A percentile compares a stretch with the other conserved stretches of the same genome.
phyloP scores from a whole-genome alignment of 2,113 vertebrate genomes.

The Prolemur simus region DNA sequence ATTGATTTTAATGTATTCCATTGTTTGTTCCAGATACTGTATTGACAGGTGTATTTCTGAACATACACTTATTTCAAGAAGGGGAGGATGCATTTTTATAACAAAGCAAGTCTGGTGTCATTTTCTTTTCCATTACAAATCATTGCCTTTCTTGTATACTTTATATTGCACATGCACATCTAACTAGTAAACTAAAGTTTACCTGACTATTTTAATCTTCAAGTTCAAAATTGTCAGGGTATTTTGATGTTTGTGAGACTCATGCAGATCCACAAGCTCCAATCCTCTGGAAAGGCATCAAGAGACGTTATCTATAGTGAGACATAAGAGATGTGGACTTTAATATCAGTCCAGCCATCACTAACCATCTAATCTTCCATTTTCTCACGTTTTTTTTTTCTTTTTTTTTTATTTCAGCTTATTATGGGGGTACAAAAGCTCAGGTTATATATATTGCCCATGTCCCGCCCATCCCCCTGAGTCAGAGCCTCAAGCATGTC shows the following conservation, averaged over 20 bases:
- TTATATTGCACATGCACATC: neutral
- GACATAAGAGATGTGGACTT: neutral
- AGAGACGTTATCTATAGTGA: neutral
- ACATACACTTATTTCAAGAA: neutral
- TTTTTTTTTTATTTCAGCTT: too few species aligned
- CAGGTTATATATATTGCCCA: too few species aligned
- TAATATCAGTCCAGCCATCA: neutral
- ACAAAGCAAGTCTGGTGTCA: neutral
- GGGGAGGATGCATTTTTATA: neutral
- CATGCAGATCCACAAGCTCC: neutral
- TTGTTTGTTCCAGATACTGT: neutral
- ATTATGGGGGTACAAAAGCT: too few species aligned
- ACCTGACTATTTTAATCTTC: neutral
- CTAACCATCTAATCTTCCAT: neutral
- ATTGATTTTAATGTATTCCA: neutral
- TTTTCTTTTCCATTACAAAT: neutral
- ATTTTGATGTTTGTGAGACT: slow-evolving; percentile 15
- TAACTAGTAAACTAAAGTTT: slow-evolving; percentile 4
- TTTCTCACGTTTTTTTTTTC: too few species aligned
- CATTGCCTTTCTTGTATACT: neutral
- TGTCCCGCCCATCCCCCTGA: too few species aligned
- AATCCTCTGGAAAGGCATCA: neutral
- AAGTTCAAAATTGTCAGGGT: neutral
- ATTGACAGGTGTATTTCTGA: neutral
- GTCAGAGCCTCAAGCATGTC: too few species aligned